A percentile compares a stretch with the other conserved stretches of the same genome.
Conservation (phyloP, 2,797 vertebrate genomes). For the Channa striata region DNA sequence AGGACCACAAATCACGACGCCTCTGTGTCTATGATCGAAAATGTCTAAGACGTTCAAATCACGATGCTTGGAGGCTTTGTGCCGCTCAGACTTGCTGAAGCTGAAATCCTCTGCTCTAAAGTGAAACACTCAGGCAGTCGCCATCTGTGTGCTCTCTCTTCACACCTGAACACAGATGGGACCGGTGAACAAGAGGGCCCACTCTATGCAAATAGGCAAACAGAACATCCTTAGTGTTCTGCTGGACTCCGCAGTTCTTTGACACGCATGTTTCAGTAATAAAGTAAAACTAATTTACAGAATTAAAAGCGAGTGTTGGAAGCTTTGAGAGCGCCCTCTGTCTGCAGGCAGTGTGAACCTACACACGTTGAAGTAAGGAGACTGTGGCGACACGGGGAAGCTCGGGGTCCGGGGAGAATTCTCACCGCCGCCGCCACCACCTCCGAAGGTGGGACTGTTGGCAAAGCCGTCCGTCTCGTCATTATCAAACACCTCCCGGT, state of each 20-base stretch:
- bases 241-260: neutral
- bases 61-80: too few relatives aligned
- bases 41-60: too few relatives aligned
- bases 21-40: too few relatives aligned
- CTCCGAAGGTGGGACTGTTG: slow-evolving; percentile 80
- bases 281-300: neutral
- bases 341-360: slow-evolving; percentile 75
- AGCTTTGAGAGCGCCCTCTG: slow-evolving; percentile 30
- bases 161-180: neutral
- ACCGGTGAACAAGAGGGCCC: neutral
- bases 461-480: slow-evolving; percentile 84
- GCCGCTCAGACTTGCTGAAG: too few relatives aligned
- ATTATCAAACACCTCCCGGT: slow-evolving; percentile 93
- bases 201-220: slow-evolving; percentile 51
- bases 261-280: slow-evolving; percentile 11
- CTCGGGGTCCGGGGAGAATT: slow-evolving; percentile 80
- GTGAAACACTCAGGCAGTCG: neutral
- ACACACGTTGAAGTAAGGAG: slow-evolving; percentile 84
- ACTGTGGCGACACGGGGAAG: slow-evolving; percentile 82
- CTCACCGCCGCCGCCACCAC: slow-evolving; percentile 86
- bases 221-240: neutral
- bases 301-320: neutral
- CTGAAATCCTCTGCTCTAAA: neutral
- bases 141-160: neutral
- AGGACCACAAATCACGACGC: too few relatives aligned